These are phyloP conservation scores for Ctenopoma kingsleyae DNA, from an alignment of 2,797 vertebrate genomes.

Conservation along the genomic window DNA sequence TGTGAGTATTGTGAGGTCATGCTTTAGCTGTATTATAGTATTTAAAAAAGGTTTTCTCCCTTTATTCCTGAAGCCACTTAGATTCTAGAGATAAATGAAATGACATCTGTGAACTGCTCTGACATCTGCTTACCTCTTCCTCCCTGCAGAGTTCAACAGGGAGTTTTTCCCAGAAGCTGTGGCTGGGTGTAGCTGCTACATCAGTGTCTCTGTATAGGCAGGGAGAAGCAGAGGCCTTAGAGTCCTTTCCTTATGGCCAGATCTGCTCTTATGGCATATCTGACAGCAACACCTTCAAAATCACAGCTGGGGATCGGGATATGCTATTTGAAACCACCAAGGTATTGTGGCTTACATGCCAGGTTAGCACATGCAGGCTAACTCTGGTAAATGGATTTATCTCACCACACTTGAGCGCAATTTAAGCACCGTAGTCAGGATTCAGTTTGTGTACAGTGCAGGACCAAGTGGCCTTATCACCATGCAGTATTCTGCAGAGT, in stretches of 20 bases:
- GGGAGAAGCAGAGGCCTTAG: slow-evolving; percentile 90
- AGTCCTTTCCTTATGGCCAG: slow-evolving; percentile 90
- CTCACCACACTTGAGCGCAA: neutral
- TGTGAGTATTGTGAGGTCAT: slow-evolving; percentile 78
- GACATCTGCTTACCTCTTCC: slow-evolving; percentile 28
- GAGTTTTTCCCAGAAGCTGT: slow-evolving; percentile 89
- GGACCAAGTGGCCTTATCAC: slow-evolving; percentile 51
- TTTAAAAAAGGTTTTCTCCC: neutral
- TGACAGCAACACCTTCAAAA: slow-evolving; percentile 91
- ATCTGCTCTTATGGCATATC: slow-evolving; percentile 93
- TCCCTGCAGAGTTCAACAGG: slow-evolving; percentile 87
- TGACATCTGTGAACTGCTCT: slow-evolving; percentile 25
- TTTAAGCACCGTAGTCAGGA: neutral
- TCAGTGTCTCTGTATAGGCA: slow-evolving; percentile 91
- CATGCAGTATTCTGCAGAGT: slow-evolving; percentile 44
- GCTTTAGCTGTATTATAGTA: neutral
- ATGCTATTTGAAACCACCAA: slow-evolving; percentile 93
- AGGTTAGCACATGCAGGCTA: neutral
- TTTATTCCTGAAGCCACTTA: neutral
- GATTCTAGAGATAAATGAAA: slow-evolving; percentile 11
- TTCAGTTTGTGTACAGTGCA: slow-evolving; percentile 17
- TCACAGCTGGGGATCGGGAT: slow-evolving; percentile 90
- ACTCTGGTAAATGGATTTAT: neutral
- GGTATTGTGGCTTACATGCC: slow-evolving; percentile 73
- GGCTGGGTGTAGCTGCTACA: slow-evolving; percentile 91